Evolutionary conservation across 2,888 invertebrate species (phyloP).

Genomic region (Troides aeacus): DNA sequence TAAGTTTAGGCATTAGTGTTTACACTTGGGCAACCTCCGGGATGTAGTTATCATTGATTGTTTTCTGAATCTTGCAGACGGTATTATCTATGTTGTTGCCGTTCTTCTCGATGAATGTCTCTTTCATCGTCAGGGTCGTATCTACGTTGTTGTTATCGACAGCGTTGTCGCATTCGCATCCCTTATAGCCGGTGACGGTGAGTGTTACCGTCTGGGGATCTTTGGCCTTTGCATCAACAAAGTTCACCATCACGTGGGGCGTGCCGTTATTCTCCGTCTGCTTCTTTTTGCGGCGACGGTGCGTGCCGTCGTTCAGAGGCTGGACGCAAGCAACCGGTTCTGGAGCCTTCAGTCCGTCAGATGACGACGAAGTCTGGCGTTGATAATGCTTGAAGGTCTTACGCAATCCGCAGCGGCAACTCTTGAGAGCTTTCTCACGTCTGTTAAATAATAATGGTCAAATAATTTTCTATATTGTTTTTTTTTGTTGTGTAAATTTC

Average conservation of each 20-base stretch:
- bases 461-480: background rate
- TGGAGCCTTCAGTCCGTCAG: slow-evolving; percentile 47
- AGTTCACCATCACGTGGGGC: slow-evolving; percentile 47
- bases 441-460: slow-evolving; percentile 34
- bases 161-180: slow-evolving; percentile 38
- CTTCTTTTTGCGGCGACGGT: slow-evolving; percentile 46
- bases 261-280: slow-evolving; percentile 31
- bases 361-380: slow-evolving; percentile 62
- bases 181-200: slow-evolving; percentile 35
- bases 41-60: slow-evolving; percentile 43
- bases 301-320: slow-evolving; percentile 27
- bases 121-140: slow-evolving; percentile 35
- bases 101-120: slow-evolving; percentile 53
- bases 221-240: slow-evolving; percentile 38
- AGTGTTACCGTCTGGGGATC: slow-evolving; percentile 39
- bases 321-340: slow-evolving; percentile 17
- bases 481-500: background rate
- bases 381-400: slow-evolving; percentile 49
- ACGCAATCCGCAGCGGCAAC: slow-evolving; percentile 61
- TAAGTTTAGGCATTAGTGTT: slow-evolving; percentile 29
- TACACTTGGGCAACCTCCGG: slow-evolving; percentile 55
- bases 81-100: slow-evolving; percentile 49
- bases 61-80: slow-evolving; percentile 28
- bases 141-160: slow-evolving; percentile 50
- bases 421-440: slow-evolving; percentile 51